These are phyloP conservation scores for Gyps fulvus DNA, from an alignment of 2,113 vertebrate genomes.

Conservation along the genomic window DNA sequence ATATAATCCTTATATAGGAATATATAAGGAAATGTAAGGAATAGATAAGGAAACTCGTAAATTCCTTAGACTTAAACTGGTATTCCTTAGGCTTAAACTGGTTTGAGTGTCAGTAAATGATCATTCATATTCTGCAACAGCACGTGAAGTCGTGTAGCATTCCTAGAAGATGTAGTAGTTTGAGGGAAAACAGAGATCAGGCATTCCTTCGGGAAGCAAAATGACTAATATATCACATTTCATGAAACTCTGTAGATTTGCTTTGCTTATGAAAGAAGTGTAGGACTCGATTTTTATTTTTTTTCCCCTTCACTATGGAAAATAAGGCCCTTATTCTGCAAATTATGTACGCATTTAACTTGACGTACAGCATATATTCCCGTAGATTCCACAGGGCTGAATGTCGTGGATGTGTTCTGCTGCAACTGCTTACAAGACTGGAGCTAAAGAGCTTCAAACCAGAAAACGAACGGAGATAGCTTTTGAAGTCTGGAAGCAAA, in stretches of 20 bases:
- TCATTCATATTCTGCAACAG: background rate
- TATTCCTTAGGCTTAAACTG: background rate
- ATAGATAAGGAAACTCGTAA: background rate
- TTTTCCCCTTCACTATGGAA: background rate
- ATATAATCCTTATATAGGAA: background rate
- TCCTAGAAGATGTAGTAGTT: background rate
- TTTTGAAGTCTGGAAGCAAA: slow-evolving; percentile 1
- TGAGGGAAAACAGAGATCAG: background rate
- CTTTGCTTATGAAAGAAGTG: background rate
- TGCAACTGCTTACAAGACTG: background rate
- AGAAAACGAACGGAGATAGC: background rate
- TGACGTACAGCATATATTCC: background rate
- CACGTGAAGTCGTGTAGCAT: background rate
- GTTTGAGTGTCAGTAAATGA: background rate
- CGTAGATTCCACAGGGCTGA: background rate
- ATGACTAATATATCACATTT: background rate
- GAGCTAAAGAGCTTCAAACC: background rate
- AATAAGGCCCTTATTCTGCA: background rate
- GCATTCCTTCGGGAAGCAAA: background rate
- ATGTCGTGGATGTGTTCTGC: background rate
- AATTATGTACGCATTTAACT: background rate
- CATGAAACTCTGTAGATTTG: background rate
- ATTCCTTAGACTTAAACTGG: background rate
- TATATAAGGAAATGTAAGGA: background rate
- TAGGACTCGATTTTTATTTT: background rate